Evolutionary conservation across 1,140 invertebrate species (phyloP).

Genomic region (Heliothis virescens): DNA sequence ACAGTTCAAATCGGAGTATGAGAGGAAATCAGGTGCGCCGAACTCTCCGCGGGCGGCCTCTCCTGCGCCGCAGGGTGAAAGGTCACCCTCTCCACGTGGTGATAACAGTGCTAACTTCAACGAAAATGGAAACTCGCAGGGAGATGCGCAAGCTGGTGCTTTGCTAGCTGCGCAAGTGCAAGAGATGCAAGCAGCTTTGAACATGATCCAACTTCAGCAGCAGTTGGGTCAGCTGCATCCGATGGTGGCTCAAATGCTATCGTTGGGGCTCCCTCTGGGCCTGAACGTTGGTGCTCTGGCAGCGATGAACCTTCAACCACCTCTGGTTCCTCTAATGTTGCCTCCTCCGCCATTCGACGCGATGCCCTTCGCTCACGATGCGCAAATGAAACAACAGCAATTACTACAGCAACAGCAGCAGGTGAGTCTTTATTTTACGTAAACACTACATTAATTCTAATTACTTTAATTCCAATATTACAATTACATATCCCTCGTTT

Average conservation of each 20-base stretch:
- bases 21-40: constrained; percentile 92
- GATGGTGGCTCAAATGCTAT: constrained; percentile 89
- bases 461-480: background rate
- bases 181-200: constrained; percentile 94
- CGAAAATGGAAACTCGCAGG: constrained; percentile 87
- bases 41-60: constrained; percentile 89
- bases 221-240: constrained; percentile 92
- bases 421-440: constrained; percentile 83
- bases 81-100: constrained; percentile 86
- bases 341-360: constrained; percentile 91
- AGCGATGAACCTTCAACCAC: constrained; percentile 95
- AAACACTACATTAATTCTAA: background rate
- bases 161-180: constrained; percentile 92
- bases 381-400: constrained; percentile 90
- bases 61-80: constrained; percentile 78
- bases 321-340: constrained; percentile 96
- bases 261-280: constrained; percentile 93
- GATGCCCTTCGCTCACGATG: constrained; percentile 87
- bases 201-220: constrained; percentile 95
- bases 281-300: constrained; percentile 93
- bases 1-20: constrained; percentile 94
- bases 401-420: constrained; percentile 90
- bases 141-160: constrained; percentile 85
- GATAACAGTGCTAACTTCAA: constrained; percentile 83
- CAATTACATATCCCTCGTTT: too few relatives aligned